Base-by-base conservation (phyloP, 53 echinoderm and acorn worm species). In the Hippasteria phrygiana region DNA sequence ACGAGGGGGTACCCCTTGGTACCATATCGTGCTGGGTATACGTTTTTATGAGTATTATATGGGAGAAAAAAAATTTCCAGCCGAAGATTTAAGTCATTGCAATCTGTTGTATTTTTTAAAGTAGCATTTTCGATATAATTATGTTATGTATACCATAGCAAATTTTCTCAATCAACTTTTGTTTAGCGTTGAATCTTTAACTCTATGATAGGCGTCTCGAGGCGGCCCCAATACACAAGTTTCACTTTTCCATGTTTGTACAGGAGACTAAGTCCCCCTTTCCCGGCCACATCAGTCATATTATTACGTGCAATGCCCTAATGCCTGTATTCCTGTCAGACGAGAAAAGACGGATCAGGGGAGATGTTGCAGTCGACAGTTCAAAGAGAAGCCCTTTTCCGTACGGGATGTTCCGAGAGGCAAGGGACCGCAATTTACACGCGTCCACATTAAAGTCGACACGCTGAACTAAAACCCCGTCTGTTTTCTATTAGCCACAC, bases 301-400 rank as follows among this genome's bases (percentile, higher is more conserved):
- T 48, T 42, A 55, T 81, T 69, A 84, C 85, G 85, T 85, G 85
- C 71, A 70, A 34, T 32, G 13, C 24, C 34, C 40, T 85, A 85
- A 85, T 85, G 48, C 85, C 85, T 51, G 71, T 71, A 71, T 85
- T 71, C 85, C 85, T 85, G 71, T 42, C 54, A 50, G 38, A 48
- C 39, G 36, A 47, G 53, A 35, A 85, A 38, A 85, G 85, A 85
- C 85, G 38, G 85, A 85, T 85, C 71, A 71, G 66, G 48, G n/a
- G 32, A 9, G 5, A 71, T 71, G 71, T 85, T 54, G 12, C 51
- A 70, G 33, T 70, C 70, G 85, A 85, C 85, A 85, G 85, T 70
- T 85, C 51, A 53, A 70, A 85, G 71, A 71, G 71, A 53, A 66
- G 39, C n/a, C 29, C 38, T 39, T 46, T 85, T 48, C 85, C 69